A percentile compares a stretch with the other conserved stretches of the same genome.
These are phyloP conservation scores for Malurus leucopterus DNA, from an alignment of 2,797 vertebrate species.

Conservation along the genomic window DNA sequence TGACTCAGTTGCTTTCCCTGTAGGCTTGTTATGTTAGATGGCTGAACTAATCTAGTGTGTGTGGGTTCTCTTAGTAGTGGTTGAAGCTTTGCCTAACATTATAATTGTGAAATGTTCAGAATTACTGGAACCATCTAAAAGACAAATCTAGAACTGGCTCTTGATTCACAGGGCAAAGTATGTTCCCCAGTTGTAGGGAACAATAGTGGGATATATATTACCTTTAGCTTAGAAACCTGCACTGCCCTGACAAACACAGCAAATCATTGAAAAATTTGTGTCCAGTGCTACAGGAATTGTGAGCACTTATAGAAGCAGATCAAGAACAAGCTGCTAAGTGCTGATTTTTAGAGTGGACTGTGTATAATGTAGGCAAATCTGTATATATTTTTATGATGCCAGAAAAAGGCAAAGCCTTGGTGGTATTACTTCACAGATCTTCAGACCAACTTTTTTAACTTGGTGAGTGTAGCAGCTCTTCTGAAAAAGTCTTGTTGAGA, in stretches of 20 bases:
- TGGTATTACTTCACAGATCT: neutral
- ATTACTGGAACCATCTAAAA: neutral
- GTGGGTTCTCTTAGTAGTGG: neutral
- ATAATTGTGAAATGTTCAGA: neutral
- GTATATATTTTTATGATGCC: neutral
- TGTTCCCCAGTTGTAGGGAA: neutral
- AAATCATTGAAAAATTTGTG: neutral
- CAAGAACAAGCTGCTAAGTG: neutral
- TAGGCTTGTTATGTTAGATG: neutral
- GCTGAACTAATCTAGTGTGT: neutral
- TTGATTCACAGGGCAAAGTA: neutral
- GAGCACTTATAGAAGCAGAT: neutral
- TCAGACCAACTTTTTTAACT: neutral
- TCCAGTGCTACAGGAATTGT: neutral
- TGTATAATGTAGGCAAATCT: neutral
- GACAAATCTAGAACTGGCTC: neutral
- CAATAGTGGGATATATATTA: neutral
- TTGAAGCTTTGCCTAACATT: constrained; percentile 5
- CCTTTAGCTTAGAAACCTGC: neutral
- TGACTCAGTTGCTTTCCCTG: constrained; percentile 24
- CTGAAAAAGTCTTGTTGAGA: neutral
- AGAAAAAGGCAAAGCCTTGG: neutral
- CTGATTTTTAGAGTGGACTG: neutral
- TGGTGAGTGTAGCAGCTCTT: neutral
- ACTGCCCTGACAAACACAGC: neutral